Evolutionary conservation across 2,888 invertebrate species (phyloP), one percentile per base, ranked within the genome.

Genomic region (Euproctis similis): DNA sequence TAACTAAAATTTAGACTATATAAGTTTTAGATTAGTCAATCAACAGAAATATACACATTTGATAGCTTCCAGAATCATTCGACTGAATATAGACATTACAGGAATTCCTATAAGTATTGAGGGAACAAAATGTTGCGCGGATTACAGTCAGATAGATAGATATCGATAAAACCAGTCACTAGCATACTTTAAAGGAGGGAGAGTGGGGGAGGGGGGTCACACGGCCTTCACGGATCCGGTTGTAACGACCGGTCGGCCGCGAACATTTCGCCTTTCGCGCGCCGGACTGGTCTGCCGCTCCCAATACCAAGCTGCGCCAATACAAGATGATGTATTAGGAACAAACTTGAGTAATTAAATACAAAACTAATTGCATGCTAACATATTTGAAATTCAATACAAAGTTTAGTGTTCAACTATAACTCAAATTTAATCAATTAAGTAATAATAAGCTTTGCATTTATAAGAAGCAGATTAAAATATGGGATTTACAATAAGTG

Each of bases 211-310:
- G 71, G 72, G 60, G 68, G n/a, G n/a, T 52, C 43, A 53, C 48
- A 53, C 77, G 84, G 81, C 84, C 82, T 84, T 84, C 82, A 71
- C 73, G 52, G 61, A 84, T 77, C 84, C 84, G 84, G 84, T 84
- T 82, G 75, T 71, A 52, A 61, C 65, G 65, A 68, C 65, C 64
- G 64, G 66, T 65, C 62, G 66, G 66, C 65, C 71, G 70, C 70
- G 61, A 69, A 64, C 72, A 73, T 73, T 81, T 78, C 76, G 81
- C 82, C 82, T 82, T 81, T 82, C 82, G 78, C 72, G 73, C 62
- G 58, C 59, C 71, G 64, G 68, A 67, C 28, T 22, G 28, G 28
- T 22, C 26, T 6, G 25, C 67, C 59, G 64, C 69, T 74, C 73
- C 67, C 71, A 73, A 73, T 74, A 72, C 49, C 34, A 32, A 46